These are phyloP conservation scores for Epinephelus awoara DNA, from an alignment of 2,797 vertebrate species.

Conservation along the genomic window DNA sequence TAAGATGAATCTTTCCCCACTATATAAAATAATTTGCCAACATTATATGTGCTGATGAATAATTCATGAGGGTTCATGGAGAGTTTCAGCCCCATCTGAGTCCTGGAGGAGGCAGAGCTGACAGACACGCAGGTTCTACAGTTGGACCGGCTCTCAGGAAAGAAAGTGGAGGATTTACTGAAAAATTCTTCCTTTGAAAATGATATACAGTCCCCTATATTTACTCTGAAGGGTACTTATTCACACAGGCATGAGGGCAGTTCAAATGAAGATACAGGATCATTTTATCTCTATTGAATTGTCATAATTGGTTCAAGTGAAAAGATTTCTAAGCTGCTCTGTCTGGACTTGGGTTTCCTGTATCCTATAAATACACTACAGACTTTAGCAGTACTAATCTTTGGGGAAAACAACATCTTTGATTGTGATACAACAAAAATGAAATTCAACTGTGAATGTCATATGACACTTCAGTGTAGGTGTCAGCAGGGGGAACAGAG, in stretches of 20 bases:
- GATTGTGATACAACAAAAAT: too few relatives aligned
- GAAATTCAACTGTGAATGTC: not conserved
- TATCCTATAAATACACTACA: slow-evolving; percentile 10
- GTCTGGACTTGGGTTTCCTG: slow-evolving; percentile 39
- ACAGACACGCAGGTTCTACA: slow-evolving; percentile 64
- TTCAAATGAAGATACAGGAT: slow-evolving; percentile 62
- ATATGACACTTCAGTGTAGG: not conserved
- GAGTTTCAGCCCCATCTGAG: slow-evolving; percentile 74
- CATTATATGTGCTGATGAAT: slow-evolving; percentile 86
- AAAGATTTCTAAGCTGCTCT: slow-evolving; percentile 45
- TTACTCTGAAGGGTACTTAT: slow-evolving; percentile 62
- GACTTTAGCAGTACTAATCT: not conserved
- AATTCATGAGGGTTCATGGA: slow-evolving; percentile 83
- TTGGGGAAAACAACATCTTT: not conserved
- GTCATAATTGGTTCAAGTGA: slow-evolving; percentile 57
- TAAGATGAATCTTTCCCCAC: slow-evolving; percentile 86
- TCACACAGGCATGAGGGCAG: slow-evolving; percentile 56
- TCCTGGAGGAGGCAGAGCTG: slow-evolving; percentile 70
- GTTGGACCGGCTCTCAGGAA: slow-evolving; percentile 50
- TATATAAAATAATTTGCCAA: slow-evolving; percentile 88
- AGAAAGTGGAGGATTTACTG: slow-evolving; percentile 56
- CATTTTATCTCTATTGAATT: slow-evolving; percentile 61
- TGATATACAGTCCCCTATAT: slow-evolving; percentile 55
- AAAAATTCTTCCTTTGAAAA: slow-evolving; percentile 52
- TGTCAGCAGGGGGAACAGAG: slow-evolving; percentile 9